Evolutionary conservation across 2,888 invertebrate genomes (phyloP), one percentile per base, ranked within the genome.

Genomic region (Melikaiella ostensackeni): DNA sequence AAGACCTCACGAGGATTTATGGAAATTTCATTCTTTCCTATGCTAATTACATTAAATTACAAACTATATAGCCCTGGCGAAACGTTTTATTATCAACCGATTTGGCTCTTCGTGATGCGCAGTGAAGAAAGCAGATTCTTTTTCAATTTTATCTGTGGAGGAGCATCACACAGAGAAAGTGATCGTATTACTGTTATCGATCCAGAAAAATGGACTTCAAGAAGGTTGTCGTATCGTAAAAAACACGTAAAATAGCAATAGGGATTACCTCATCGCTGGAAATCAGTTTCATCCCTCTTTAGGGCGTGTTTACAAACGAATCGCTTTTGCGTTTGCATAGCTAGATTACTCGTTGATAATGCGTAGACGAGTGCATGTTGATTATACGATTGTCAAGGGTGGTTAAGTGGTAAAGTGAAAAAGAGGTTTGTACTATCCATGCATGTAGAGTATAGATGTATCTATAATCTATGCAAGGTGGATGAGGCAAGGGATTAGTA

Each of bases 141-240:
- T 24, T 57, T n/a, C 57, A 57, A 24, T 24, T 57, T 55, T 3
- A 8, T n/a, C 8, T 57, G 9, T 42, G 13, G 24, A 13, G 42
- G 6, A 13, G 1, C 46, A 66, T 19, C 24, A 27, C 30, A 66
- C 50, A 46, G 50, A 46, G 42, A 42, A n/a, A 66, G 46, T 24
- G 30, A 1, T 70, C n/a, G 19, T 70, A 11, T 2, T 19, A 30
- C 19, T 70, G 30, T 19, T 50, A 70, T 70, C 1, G 50, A 16
- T 50, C 46, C n/a, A 11, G 19, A 70, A 11, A 70, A 70, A 27
- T n/a, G 21, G 27, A 46, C 0, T 70, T 70, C 19, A 50, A 70
- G 46, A 70, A 42, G 46, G 27, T 70, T 50, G 66, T 70, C 46
- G n/a, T n/a, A 70, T 70, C 66, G 30, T 70, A 70, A 70, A 70